Base-by-base conservation (phyloP, 2,797 vertebrate species). In the Channa striata region DNA sequence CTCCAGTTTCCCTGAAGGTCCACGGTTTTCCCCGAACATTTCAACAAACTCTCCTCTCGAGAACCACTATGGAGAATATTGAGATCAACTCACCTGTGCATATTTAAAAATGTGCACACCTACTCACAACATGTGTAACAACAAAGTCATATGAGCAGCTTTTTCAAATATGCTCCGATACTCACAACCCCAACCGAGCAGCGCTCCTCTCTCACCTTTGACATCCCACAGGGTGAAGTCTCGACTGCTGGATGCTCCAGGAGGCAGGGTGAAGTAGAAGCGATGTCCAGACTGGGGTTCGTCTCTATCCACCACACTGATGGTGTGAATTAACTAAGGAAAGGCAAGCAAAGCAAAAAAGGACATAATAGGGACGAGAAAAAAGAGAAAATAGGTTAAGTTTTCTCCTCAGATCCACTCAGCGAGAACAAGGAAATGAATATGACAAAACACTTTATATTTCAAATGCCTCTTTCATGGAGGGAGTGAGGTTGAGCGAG, bases 291-390 rank as follows among this genome's bases (percentile, higher is more conserved):
- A 87, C 80, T 97, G 97, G 5, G 98, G 98, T 79, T 99, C 97
- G 0, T 99, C 98, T 57, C 93, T 91, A 85, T 99, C 98, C 87
- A 99, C 96, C 23, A 99, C 97, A 0, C 98, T 99, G 93, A 99
- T 96, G 61, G 96, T 99, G 92, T 99, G 98, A 92, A 99, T 98
- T 73, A 99, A 93, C 98, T 99, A 75, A 9, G 14, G 61, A 64
- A 25, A 52, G 14, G 21, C 19, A 51, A 59, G 7, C 44, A 23
- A 37, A 14, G 53, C 25, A 76, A 23, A 53, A 39, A 36, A 20
- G 11, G 2, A 49, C 43, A 72, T 30, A 60, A 53, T n/a, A 44
- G 49, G 11, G 20, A 67, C 1, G 68, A 58, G 17, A 80, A 56
- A 37, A 13, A 61, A 43, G 20, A 19, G 8, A 49, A 56, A 19